Evolutionary conservation across 2,797 vertebrate species (phyloP), one percentile per base, ranked within the genome.

Genomic region (Spinus pinus): DNA sequence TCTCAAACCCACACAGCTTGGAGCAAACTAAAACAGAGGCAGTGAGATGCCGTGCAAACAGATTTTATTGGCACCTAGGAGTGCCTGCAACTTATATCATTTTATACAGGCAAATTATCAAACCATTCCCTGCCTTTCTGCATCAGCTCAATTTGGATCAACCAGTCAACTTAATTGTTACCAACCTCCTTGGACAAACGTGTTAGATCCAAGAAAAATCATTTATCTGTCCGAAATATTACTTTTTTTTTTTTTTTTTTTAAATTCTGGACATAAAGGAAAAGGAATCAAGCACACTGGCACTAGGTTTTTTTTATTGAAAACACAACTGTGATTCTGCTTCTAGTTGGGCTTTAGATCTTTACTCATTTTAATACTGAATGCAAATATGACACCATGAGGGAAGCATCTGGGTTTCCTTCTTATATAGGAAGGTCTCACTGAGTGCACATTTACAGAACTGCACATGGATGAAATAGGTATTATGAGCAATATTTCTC

Each of bases 401-500:
- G 75, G 72, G 31, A 86, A 89, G 86, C 71, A 85, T 71, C 50
- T 93, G 75, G 27, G 47, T 93, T 94, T 91, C 31, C 49, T 81
- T 21, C 31, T 41, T 42, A 3, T 7, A 6, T 7, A 30, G 25
- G 57, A 78, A 85, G 39, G 44, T 82, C 42, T 92, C 31, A 54
- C 27, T 37, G 21, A 85, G 31, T 15, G 46, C 21, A 74, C 28
- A 31, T 71, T 80, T 58, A 49, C 47, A 61, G 54, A 53, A 53
- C 23, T 46, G 12, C 39, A 83, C 37, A 33, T 42, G 44, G 70
- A 57, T 78, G 37, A 87, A 89, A 75, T 12, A 72, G 39, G 28
- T 24, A 69, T 83, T 91, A 51, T 47, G 75, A 86, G 14, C 46
- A 86, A 67, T 51, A 72, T 81, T 82, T 87, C 33, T 88, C 23